A percentile compares a stretch with the other conserved stretches of the same genome.
Evolutionary conservation across 2,113 vertebrate genomes (phyloP).

Genomic region (Sula dactylatra): DNA sequence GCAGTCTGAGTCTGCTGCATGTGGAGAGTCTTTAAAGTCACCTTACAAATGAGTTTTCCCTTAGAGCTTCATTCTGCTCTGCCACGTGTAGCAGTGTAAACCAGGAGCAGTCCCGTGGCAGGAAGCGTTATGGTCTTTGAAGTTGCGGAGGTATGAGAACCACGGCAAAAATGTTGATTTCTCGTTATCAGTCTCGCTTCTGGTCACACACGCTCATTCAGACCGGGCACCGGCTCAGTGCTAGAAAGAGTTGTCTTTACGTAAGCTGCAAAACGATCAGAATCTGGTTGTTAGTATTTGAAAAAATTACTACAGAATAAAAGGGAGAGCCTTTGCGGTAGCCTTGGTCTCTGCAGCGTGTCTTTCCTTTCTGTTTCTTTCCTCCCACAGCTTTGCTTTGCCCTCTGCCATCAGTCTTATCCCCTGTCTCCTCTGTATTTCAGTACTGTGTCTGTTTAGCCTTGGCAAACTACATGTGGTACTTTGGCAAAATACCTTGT

Average conservation of each 20-base stretch:
- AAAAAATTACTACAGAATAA: background rate
- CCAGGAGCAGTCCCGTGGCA: background rate
- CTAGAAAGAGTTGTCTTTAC: background rate
- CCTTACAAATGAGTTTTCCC: background rate
- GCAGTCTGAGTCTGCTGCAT: background rate
- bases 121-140: background rate
- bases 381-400: background rate
- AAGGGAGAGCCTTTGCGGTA: background rate
- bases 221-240: accelerated
- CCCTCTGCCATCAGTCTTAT: background rate
- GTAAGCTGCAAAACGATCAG: background rate
- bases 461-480: background rate
- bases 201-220: background rate
- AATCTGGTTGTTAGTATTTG: background rate
- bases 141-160: background rate
- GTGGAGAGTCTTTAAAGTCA: background rate
- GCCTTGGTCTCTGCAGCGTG: background rate
- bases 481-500: background rate
- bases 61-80: background rate
- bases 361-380: background rate
- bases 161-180: background rate
- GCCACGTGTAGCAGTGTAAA: background rate
- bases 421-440: background rate
- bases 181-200: background rate
- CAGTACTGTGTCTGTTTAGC: background rate